Evolutionary conservation across 1,140 invertebrate genomes (phyloP), one percentile per base, ranked within the genome.

Genomic region (Eupeodes corollae): DNA sequence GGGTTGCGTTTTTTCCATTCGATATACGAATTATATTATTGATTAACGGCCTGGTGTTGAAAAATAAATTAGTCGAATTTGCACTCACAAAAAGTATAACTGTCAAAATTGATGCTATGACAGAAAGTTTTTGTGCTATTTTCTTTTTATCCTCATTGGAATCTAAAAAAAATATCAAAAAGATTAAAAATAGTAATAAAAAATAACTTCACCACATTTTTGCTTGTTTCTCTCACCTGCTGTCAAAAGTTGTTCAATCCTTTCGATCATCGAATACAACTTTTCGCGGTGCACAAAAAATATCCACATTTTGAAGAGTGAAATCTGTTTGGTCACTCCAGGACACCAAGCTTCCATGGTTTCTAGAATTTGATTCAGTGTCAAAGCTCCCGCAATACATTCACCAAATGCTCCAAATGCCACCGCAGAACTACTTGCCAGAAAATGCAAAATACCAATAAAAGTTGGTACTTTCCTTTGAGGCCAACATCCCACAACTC

Each of bases 271-370:
- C 5, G 18, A 38, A 6, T 48, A 51, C 59, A 58, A 62, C 14
- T 51, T 45, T 1, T 54, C 51, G 42, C 53, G 52, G 34, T 57
- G 42, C 18, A 52, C 31, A 43, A 65, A 58, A 48, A 65, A 65
- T 19, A 57, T 52, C 21, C 32, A 49, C 45, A 64, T 47, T 44
- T 65, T 65, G 13, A 65, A 42, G 6, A 65, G 51, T 30, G 51
- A 63, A 3, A 65, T 55, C 6, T 56, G 55, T 45, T 64, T 65
- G 32, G 62, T 65, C 48, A 54, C 55, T 26, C 62, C 62, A 12
- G 62, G 62, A 52, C 62, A 65, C 42, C 64, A 65, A 19, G 62
- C 62, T 46, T 64, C 62, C 19, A 65, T 46, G 2, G 62, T 62
- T 6, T 47, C 49, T 8, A 64, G 52, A 39, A 65, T 46, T 50